Base-by-base conservation (phyloP, 2,888 invertebrate genomes). In the Halictus quadricinctus region DNA sequence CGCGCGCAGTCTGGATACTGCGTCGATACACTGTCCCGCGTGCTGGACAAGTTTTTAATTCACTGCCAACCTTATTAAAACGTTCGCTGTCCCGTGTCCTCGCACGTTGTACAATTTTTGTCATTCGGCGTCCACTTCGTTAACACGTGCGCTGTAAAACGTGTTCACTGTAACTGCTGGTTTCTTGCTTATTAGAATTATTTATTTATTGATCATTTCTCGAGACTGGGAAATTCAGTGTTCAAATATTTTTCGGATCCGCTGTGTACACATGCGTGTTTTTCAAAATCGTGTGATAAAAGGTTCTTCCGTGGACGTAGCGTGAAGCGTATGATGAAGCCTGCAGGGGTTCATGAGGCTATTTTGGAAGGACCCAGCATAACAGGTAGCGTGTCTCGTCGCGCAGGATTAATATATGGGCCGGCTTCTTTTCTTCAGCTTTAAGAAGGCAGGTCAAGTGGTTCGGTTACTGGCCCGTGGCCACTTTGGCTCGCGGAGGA, bases 331-430 rank as follows among this genome's bases (percentile, higher is more conserved):
- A 58, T 10, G n/a, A n/a, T 58, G 21, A 21, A 43, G 36, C 41
- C n/a, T 13, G 1, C 12, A 1, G 43, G 43, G 21, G 41, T 12
- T 43, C 6, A 0, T 13, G 43, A 2, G n/a, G n/a, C 7, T n/a
- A 7, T 70, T 70, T 70, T 6, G 1, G 12, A 43, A 43, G 41
- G 5, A 43, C 21, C 70, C 2, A 10, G 66, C 36, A 70, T 46
- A 48, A 48, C 74, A n/a, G 79, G 69, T 74, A 18, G 54, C 48
- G 15, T 48, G 41, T 70, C 48, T 69, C 21, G 54, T 73, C 54
- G 66, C 50, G 29, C 41, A 21, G 74, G 60, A 82, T 84, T 85
- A 89, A 87, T 91, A 90, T 90, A 90, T 88, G 84, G 66, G 64
- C 21, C 82, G 58, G 81, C 72, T 79, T 76, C 84, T 79, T 79